Evolutionary conservation across 2,888 invertebrate species (phyloP).

Genomic region (Blera fallax): DNA sequence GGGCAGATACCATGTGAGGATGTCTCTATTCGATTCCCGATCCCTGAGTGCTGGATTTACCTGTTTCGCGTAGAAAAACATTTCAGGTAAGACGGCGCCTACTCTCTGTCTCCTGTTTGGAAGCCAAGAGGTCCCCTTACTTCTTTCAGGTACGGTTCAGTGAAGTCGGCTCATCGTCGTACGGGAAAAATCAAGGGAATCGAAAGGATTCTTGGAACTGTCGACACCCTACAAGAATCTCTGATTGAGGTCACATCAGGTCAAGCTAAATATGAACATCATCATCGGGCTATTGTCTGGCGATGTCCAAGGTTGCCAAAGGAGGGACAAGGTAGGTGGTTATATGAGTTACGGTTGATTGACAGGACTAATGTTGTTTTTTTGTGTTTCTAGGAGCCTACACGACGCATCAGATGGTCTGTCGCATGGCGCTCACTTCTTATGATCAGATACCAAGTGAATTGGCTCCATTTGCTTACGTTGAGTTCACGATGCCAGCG

Average conservation of each 20-base stretch:
- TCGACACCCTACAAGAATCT: constrained; percentile 94
- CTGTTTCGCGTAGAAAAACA: constrained; percentile 99
- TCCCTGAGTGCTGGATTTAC: constrained; percentile 99
- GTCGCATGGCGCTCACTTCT: constrained; percentile 96
- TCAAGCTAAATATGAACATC: constrained; percentile 99
- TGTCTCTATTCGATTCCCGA: constrained; percentile 96
- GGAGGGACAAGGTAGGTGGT: constrained; percentile 94
- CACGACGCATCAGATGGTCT: constrained; percentile 97
- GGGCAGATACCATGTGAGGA: constrained; percentile 99
- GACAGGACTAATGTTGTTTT: background rate
- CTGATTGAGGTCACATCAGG: constrained; percentile 98
- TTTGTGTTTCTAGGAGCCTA: constrained; percentile 90
- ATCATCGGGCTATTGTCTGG: constrained; percentile 98
- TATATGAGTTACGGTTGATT: too few species aligned
- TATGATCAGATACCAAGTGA: constrained; percentile 98
- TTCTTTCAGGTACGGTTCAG: constrained; percentile 91
- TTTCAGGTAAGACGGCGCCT: constrained; percentile 83
- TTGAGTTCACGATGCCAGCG: constrained; percentile 99
- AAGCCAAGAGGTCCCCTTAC: constrained; percentile 9
- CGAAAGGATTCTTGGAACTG: constrained; percentile 94
- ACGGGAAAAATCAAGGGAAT: constrained; percentile 96
- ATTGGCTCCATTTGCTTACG: constrained; percentile 92
- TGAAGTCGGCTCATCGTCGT: constrained; percentile 94
- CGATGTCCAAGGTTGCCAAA: constrained; percentile 98
- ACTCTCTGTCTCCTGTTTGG: background rate